phyloP scores from a whole-genome alignment of 2,113 vertebrate genomes.

The Egretta garzetta region DNA sequence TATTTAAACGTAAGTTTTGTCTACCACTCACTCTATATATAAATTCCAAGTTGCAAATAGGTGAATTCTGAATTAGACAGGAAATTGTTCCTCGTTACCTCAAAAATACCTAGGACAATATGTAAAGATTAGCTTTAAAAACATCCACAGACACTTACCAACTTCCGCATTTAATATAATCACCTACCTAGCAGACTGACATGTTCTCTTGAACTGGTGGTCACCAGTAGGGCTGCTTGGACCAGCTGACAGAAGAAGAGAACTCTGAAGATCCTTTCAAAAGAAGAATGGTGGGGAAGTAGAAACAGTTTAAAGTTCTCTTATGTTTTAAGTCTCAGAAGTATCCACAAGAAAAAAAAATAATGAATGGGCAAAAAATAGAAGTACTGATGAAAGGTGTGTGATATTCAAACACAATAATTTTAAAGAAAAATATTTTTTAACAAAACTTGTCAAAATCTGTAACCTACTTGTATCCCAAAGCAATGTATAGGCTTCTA shows the following conservation, averaged over 20 bases:
- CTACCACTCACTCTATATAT: neutral
- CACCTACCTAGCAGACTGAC: slow-evolving; percentile 32
- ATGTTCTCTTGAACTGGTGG: neutral
- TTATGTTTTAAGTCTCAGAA: neutral
- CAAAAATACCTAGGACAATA: neutral
- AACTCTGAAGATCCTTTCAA: slow-evolving; percentile 59
- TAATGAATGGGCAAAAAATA: neutral
- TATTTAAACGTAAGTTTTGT: neutral
- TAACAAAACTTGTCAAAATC: neutral
- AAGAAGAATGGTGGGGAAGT: slow-evolving; percentile 5
- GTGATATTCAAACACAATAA: neutral
- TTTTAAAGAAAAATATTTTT: neutral
- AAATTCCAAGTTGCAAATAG: neutral
- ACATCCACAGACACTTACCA: neutral
- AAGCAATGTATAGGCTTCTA: neutral
- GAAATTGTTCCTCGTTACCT: neutral
- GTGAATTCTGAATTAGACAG: neutral
- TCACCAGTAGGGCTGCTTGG: slow-evolving; percentile 35
- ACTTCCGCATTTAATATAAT: neutral
- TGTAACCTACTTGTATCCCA: neutral
- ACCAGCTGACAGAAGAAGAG: neutral
- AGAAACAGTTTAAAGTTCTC: neutral
- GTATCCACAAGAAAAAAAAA: neutral
- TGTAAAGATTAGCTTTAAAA: neutral
- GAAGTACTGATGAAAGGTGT: neutral